Evolutionary conservation across 2,797 vertebrate species (phyloP), one percentile per base, ranked within the genome.

Genomic region (Zenarchopterus dispar): DNA sequence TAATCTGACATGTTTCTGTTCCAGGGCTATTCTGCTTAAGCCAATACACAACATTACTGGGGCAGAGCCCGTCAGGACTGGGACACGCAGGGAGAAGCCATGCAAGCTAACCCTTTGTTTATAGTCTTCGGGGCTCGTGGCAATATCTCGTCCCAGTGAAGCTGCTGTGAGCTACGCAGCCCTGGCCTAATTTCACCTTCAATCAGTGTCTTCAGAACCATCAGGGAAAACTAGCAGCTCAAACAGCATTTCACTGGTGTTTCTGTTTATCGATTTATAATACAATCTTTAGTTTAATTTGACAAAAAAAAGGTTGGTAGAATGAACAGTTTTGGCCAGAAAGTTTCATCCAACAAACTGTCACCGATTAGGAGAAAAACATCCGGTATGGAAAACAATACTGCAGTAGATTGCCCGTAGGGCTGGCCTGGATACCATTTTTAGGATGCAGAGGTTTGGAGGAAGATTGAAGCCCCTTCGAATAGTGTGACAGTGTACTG

Each of bases 131-230:
- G 78, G 82, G 84, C 87, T 87, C 52, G 71, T 87, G 78, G 87
- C 84, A 66, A 75, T 77, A 80, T 91, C 78, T 86, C 62, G 82
- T 84, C 84, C 87, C 73, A 63, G 60, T 71, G 77, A 75, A 61
- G 71, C 77, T 18, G 77, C 87, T 86, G 60, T 44, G 43, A 86
- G 85, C 86, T 72, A 84, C 80, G 42, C 52, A 49, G 78, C 84
- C 84, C 70, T 87, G 86, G 84, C 85, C 91, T 92, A 85, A 87
- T 90, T 94, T 93, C 88, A 92, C 89, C 84, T 92, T 90, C 87
- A 89, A 91, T 93, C 91, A 92, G 80, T 69, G 67, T 91, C 86
- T 89, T 67, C 75, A 47, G 62, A 84, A 79, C 82, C 81, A 67
- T 88, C 84, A 82, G 78, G 73, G 76, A 87, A 75, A 77, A 88